Evolutionary conservation across 1,140 invertebrate species (phyloP).

Genomic region (Conus ventricosus): DNA sequence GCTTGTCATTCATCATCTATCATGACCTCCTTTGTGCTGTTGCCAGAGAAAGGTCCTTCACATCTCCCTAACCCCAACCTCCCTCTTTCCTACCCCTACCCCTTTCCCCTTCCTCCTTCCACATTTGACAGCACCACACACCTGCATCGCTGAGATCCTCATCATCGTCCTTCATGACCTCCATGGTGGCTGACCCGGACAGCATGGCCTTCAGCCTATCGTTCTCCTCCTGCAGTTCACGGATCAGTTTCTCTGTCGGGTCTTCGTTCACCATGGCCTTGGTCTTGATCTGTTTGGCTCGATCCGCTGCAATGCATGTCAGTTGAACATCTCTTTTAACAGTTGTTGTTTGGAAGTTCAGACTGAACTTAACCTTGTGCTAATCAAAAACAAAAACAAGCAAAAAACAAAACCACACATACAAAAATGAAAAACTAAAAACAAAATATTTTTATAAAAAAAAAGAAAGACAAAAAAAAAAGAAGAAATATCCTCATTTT

Average conservation of each 20-base stretch:
- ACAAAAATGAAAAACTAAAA: no score
- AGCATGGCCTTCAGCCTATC: conserved; percentile 75
- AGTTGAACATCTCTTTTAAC: no score
- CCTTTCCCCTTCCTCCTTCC: no score
- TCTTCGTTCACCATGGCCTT: conserved; percentile 79
- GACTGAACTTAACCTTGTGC: no score
- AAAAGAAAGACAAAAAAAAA: no score
- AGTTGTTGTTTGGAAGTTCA: no score
- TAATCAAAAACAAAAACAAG: no score
- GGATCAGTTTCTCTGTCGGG: conserved; percentile 78
- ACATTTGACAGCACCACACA: conserved; percentile 32
- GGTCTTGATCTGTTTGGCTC: conserved; percentile 77
- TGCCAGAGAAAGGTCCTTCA: not conserved
- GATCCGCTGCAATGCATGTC: conserved; percentile 72
- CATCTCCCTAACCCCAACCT: not conserved
- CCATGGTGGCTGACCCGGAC: conserved; percentile 61
- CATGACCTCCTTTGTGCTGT: no score
- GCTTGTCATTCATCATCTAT: no score
- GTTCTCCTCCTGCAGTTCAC: conserved; percentile 80
- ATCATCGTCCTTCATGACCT: conserved; percentile 61
- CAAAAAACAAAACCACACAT: no score
- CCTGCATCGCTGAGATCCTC: conserved; percentile 73
- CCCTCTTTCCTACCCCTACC: not conserved
- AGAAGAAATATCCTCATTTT: no score
- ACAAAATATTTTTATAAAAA: no score